phyloP scores from a whole-genome alignment of 1,140 invertebrate genomes.

The Hormaphis cornu region DNA sequence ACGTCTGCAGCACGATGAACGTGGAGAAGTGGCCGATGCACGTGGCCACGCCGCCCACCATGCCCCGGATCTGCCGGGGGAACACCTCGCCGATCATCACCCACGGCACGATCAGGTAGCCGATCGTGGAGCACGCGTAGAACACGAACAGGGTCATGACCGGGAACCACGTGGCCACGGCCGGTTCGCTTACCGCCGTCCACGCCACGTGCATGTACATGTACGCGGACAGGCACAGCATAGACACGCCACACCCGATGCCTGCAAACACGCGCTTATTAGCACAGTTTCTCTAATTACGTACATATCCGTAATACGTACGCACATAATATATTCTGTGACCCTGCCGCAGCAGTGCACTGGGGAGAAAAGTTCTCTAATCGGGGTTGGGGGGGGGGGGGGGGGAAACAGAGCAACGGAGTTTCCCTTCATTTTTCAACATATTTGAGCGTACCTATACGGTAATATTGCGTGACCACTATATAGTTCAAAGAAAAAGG shows the following conservation, averaged over 20 bases:
- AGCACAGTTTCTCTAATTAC: not conserved
- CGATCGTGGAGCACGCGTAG: constrained; percentile 54
- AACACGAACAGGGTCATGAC: constrained; percentile 53
- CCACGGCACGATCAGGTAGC: constrained; percentile 61
- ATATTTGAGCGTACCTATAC: too few species aligned
- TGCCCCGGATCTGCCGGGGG: constrained; percentile 54
- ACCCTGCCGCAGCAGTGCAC: too few species aligned
- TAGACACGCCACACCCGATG: constrained; percentile 54
- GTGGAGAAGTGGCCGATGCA: constrained; percentile 54
- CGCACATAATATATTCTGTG: too few species aligned
- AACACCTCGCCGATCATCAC: constrained; percentile 65
- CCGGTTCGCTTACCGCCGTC: constrained; percentile 37
- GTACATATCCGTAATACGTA: too few species aligned
- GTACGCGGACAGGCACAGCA: constrained; percentile 54
- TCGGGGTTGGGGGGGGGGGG: too few species aligned
- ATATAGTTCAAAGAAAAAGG: too few species aligned
- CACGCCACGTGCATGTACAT: constrained; percentile 45
- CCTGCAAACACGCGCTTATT: constrained; percentile 42
- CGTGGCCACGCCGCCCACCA: constrained; percentile 57
- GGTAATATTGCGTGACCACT: too few species aligned
- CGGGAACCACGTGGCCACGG: constrained; percentile 52
- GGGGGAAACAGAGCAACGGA: too few species aligned
- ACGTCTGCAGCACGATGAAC: constrained; percentile 60
- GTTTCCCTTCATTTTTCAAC: too few species aligned
- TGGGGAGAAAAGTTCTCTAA: too few species aligned